Conservation (phyloP, 2,888 invertebrate genomes). For the Rhingia campestris region DNA sequence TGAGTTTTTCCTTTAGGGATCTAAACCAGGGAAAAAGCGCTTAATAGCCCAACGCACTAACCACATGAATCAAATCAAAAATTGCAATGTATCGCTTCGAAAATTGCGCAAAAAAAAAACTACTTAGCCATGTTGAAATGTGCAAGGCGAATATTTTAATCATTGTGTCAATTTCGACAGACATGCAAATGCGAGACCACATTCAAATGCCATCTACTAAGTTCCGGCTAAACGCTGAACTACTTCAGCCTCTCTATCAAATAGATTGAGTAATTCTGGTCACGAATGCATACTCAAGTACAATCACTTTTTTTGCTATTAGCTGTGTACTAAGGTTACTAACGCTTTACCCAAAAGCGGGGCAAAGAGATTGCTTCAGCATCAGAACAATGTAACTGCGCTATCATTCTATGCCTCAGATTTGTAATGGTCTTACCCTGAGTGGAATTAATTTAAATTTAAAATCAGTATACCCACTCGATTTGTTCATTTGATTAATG, state of each 20-base stretch:
- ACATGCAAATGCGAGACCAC: conserved; percentile 48
- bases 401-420: conserved; percentile 19
- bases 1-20: too few species aligned
- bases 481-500: conserved; percentile 43
- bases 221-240: conserved; percentile 65
- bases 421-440: conserved; percentile 32
- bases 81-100: too few species aligned
- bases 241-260: conserved; percentile 48
- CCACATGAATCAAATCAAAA: too few species aligned
- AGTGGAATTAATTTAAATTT: conserved; percentile 28
- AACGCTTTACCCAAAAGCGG: conserved; percentile 37
- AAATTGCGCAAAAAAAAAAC: too few species aligned
- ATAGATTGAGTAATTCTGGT: conserved; percentile 61
- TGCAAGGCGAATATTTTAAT: conserved; percentile 34
- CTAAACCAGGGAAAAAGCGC: too few species aligned
- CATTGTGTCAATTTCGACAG: conserved; percentile 47
- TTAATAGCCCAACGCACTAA: too few species aligned
- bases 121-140: neutral
- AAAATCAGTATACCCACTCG: conserved; percentile 14
- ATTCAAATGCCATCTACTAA: conserved; percentile 57
- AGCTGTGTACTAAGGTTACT: conserved; percentile 38
- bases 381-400: conserved; percentile 61
- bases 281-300: conserved; percentile 67
- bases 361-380: conserved; percentile 42
- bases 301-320: conserved; percentile 62